Evolutionary conservation across 2,113 vertebrate species (phyloP), one percentile per base, ranked within the genome.

Genomic region (Hemichromis elongatus): DNA sequence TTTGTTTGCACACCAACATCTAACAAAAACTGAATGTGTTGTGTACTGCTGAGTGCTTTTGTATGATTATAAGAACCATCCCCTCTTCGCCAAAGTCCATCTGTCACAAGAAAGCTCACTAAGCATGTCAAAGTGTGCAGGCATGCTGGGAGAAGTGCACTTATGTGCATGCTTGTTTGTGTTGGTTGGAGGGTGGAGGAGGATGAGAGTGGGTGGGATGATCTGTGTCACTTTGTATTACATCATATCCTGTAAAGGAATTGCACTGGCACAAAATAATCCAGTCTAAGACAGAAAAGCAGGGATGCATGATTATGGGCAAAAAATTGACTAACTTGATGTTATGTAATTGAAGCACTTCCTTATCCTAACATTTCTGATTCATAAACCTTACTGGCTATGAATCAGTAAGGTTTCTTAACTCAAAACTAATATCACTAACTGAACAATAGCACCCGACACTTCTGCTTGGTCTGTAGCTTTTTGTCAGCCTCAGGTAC

Each of bases 31-130:
- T 42, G 7, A 82, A 8, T 42, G 18, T 18, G 10, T 70, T 9
- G 8, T 37, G 35, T 37, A 37, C 30, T 3, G 40, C 18, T 52
- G 16, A 19, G 47, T 70, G 40, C 61, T 26, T 70, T 42, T 85
- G 79, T 61, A 54, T 55, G 52, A 63, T 61, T 80, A 54, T 79
- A 66, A 68, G 73, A 59, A 63, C 84, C 86, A 73, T 75, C 63
- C 79, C 54, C 19, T 82, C 57, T 57, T 81, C 75, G 80, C 89
- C 85, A 6, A n/a, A 12, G 84, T 80, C 81, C 79, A 88, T 92
- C 88, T 92, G 88, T 91, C 90, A 89, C 89, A 87, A 80, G 75
- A 86, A 83, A 86, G 79, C 88, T 91, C 85, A 87, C 4, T 81
- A 55, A 78, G 59, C 84, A 88, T 90, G 82, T 91, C 86, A 77